A percentile compares a stretch with the other conserved stretches of the same genome.
These are phyloP conservation scores for Nycticorax nycticorax DNA, from an alignment of 2,113 vertebrate species.

Conservation along the genomic window DNA sequence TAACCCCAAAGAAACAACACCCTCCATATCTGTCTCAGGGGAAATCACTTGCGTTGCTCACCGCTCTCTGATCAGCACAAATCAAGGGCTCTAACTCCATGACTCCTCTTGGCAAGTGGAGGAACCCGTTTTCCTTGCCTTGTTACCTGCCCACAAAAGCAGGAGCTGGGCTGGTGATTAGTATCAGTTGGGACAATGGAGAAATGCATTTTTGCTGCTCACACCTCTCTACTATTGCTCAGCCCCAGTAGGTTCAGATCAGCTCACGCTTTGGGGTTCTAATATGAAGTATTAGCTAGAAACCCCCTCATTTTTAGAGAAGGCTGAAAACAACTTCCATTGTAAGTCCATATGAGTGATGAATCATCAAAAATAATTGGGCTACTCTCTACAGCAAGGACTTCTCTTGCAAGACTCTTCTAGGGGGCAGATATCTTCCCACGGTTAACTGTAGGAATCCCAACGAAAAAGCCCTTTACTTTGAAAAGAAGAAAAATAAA, in stretches of 20 bases:
- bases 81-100: neutral
- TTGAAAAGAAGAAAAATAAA: conserved; percentile 19
- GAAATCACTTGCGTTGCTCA: neutral
- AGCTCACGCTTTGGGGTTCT: neutral
- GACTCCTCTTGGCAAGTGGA: neutral
- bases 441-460: neutral
- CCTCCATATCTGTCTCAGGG: neutral
- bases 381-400: neutral
- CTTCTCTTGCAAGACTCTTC: neutral
- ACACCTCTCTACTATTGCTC: neutral
- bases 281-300: neutral
- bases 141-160: neutral
- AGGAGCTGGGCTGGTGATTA: neutral
- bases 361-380: neutral
- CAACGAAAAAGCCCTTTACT: neutral
- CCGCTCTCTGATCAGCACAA: neutral
- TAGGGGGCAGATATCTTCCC: neutral
- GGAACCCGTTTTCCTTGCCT: neutral
- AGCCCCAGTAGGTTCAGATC: neutral
- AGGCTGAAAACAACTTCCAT: neutral
- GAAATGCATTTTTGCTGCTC: neutral
- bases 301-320: neutral
- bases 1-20: neutral
- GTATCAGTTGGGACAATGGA: neutral
- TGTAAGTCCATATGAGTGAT: neutral